Percentiles rank a stretch among this genome's conserved stretches.
These are phyloP conservation scores for Onychostruthus taczanowskii DNA, from an alignment of 2,113 vertebrate genomes.

Conservation along the genomic window DNA sequence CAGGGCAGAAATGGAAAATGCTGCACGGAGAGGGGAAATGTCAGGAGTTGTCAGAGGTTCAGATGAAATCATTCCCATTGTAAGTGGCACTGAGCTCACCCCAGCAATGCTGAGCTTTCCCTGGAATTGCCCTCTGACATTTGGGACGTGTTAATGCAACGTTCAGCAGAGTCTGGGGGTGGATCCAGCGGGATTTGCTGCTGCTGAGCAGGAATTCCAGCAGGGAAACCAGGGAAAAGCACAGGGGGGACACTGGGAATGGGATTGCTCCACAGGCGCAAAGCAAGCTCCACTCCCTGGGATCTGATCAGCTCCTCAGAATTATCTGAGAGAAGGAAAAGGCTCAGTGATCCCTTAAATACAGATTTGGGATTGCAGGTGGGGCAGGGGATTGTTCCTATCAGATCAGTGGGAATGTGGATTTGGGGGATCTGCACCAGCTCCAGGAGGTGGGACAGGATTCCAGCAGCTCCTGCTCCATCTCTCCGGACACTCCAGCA, in stretches of 20 bases:
- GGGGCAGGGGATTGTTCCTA: background rate
- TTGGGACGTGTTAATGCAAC: background rate
- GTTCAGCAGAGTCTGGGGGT: background rate
- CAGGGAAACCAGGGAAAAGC: background rate
- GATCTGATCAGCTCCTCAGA: background rate
- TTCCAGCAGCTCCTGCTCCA: background rate
- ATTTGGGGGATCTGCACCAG: background rate
- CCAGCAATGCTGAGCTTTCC: background rate
- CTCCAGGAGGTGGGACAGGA: background rate
- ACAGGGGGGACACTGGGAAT: background rate
- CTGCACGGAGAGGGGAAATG: background rate
- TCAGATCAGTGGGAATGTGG: rapidly evolving
- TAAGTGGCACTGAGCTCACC: background rate
- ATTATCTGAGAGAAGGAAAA: too few relatives aligned
- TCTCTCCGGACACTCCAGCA: background rate
- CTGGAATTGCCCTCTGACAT: background rate
- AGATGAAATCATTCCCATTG: background rate
- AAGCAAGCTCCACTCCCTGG: background rate
- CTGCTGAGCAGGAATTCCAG: background rate
- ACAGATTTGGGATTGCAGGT: rapidly evolving
- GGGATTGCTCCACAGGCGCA: background rate
- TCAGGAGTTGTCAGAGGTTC: background rate
- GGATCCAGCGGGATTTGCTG: background rate
- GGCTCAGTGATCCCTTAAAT: rapidly evolving
- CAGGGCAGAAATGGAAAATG: background rate